These are phyloP conservation scores for Thymelicus sylvestris DNA, from an alignment of 2,888 invertebrate genomes.

Conservation along the genomic window DNA sequence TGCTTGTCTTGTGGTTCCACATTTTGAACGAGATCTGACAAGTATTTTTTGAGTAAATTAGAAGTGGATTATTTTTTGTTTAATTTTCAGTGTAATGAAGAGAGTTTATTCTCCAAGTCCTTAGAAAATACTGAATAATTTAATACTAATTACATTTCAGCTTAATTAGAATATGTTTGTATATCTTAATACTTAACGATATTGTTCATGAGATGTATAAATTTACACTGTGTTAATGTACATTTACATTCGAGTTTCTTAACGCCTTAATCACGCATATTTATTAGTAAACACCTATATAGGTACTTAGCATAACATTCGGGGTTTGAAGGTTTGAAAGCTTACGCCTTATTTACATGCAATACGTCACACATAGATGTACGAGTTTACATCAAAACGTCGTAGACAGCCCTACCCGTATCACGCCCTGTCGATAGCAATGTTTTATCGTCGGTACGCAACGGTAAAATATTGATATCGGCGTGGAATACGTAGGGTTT, in stretches of 20 bases:
- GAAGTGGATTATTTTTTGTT: too few relatives aligned
- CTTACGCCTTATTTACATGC: not conserved
- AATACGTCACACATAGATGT: not conserved
- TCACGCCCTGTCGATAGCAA: constrained; percentile 10
- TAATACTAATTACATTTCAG: too few relatives aligned
- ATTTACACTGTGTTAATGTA: not conserved
- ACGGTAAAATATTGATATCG: constrained; percentile 10
- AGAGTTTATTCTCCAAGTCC: too few relatives aligned
- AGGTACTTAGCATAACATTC: not conserved
- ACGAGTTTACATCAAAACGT: not conserved
- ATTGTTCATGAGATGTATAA: too few relatives aligned
- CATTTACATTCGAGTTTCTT: not conserved
- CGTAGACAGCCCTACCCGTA: constrained; percentile 7
- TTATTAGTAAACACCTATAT: not conserved
- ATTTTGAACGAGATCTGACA: too few relatives aligned
- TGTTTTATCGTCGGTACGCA: constrained; percentile 6
- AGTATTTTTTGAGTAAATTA: too few relatives aligned
- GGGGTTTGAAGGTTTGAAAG: not conserved
- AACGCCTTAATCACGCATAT: not conserved
- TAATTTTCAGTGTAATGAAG: too few relatives aligned
- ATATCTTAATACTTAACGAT: too few relatives aligned
- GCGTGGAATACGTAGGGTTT: not conserved
- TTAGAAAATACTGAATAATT: too few relatives aligned
- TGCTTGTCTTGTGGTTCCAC: too few relatives aligned
- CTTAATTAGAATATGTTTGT: too few relatives aligned